phyloP scores from a whole-genome alignment of 2,113 vertebrate genomes.

The Albula glossodonta region DNA sequence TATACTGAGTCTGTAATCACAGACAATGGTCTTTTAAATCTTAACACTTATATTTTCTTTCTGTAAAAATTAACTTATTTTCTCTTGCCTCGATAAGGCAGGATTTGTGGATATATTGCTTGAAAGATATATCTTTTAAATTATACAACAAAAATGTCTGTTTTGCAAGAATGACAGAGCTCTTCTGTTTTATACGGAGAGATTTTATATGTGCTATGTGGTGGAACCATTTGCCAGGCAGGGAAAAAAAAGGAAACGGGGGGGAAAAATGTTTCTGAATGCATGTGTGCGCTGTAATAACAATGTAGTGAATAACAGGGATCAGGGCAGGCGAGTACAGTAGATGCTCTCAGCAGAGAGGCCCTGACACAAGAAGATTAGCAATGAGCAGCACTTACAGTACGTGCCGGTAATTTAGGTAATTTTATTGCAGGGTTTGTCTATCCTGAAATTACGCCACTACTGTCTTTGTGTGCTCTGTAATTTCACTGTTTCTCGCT shows the following conservation, averaged over 20 bases:
- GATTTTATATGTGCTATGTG: no score
- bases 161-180: neutral
- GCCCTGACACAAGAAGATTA: constrained; percentile 62
- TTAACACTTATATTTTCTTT: neutral
- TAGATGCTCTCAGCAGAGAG: constrained; percentile 38
- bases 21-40: constrained; percentile 48
- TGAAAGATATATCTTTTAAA: neutral
- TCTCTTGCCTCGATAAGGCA: neutral
- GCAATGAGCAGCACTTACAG: constrained; percentile 67
- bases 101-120: neutral
- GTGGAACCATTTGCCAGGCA: constrained; percentile 8
- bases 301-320: constrained; percentile 35
- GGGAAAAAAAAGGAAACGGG: constrained; percentile 26
- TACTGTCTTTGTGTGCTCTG: constrained; percentile 69
- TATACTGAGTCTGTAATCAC: constrained; percentile 61
- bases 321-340: constrained; percentile 33
- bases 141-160: neutral
- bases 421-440: constrained; percentile 74
- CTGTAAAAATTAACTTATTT: constrained; percentile 11
- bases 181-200: neutral
- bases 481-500: constrained; percentile 77
- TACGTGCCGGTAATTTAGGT: constrained; percentile 74
- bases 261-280: constrained; percentile 24
- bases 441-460: constrained; percentile 71
- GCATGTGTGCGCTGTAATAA: constrained; percentile 28